These are phyloP conservation scores for Hozukius guyotensis DNA, from an alignment of 2,797 vertebrate genomes.

Conservation along the genomic window DNA sequence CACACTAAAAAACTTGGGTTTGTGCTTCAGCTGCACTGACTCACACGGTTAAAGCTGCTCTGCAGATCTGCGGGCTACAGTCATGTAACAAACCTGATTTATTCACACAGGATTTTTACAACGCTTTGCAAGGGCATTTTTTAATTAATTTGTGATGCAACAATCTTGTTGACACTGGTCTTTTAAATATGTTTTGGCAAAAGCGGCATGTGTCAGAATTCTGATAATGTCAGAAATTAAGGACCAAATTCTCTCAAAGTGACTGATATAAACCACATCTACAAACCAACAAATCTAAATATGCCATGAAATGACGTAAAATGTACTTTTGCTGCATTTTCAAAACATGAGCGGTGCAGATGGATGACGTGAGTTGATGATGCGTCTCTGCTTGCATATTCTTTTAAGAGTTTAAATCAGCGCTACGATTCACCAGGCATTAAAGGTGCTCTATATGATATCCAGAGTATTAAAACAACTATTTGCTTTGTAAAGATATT, in stretches of 20 bases:
- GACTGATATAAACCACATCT: not conserved
- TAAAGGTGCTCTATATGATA: not conserved
- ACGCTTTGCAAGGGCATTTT: not conserved
- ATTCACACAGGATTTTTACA: not conserved
- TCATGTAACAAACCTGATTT: constrained; percentile 27
- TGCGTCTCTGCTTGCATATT: not conserved
- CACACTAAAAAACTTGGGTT: constrained; percentile 30
- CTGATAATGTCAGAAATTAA: not conserved
- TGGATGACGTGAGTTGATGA: not conserved
- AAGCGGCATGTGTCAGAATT: not conserved
- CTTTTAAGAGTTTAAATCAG: not conserved
- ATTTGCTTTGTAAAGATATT: too few relatives aligned
- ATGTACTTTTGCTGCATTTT: not conserved
- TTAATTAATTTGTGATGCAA: not conserved
- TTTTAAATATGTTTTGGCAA: not conserved
- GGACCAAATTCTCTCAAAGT: not conserved
- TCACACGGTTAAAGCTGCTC: constrained; percentile 23
- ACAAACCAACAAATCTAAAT: not conserved
- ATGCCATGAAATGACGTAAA: not conserved
- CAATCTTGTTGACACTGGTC: not conserved
- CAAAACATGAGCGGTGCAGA: not conserved
- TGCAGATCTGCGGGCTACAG: constrained; percentile 26
- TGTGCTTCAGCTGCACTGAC: constrained; percentile 53
- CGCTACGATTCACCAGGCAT: not conserved
- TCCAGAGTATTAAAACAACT: too few relatives aligned